Conservation (phyloP, 2,113 vertebrate species). For the Apodemus speciosus region DNA sequence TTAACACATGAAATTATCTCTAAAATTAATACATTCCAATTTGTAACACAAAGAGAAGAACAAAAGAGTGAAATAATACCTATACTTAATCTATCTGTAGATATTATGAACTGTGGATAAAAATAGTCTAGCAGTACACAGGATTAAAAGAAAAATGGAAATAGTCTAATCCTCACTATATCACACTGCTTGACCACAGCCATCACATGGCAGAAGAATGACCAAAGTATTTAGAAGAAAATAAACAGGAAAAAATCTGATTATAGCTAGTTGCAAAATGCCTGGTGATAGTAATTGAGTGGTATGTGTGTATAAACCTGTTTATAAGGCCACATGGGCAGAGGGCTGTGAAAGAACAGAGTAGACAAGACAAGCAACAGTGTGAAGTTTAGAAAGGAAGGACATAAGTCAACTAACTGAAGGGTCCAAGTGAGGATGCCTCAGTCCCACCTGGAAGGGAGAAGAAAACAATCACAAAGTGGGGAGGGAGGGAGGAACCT, state of each 20-base stretch:
- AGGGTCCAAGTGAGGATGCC: too few relatives aligned
- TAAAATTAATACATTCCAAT: slow-evolving; percentile 19
- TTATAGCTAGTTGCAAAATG: neutral
- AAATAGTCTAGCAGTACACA: neutral
- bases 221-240: neutral
- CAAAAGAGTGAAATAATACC: neutral
- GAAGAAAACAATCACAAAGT: too few relatives aligned
- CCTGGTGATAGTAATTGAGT: neutral
- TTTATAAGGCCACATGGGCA: neutral
- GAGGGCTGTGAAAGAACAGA: neutral
- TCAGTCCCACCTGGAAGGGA: too few relatives aligned
- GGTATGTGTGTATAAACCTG: neutral
- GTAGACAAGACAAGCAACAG: neutral
- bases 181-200: neutral
- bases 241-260: neutral
- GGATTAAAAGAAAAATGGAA: neutral
- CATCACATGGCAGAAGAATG: neutral
- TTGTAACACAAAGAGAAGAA: neutral
- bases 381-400: neutral
- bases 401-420: neutral
- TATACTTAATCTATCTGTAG: neutral
- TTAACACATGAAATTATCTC: slow-evolving; percentile 4
- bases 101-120: neutral
- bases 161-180: neutral
- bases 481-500: too few relatives aligned